Conservation (phyloP, 2,113 vertebrate species). For the Saguinus imperator region DNA sequence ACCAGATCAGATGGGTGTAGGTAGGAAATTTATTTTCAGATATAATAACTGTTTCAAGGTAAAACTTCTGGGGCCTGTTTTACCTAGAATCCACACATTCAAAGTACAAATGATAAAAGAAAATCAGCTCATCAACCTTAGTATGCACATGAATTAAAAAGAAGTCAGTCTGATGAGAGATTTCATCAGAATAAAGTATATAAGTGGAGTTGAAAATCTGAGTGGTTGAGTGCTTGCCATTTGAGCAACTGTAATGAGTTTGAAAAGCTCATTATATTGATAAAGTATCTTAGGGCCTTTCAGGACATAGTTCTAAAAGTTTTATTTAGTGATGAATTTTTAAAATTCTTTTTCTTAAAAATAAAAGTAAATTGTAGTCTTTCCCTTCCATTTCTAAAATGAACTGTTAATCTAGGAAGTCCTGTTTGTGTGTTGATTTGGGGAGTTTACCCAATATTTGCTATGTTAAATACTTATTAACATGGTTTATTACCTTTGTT, state of each 20-base stretch:
- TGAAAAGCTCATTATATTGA: not conserved
- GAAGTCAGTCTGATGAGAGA: not conserved
- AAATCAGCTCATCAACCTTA: not conserved
- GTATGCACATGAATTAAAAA: not conserved
- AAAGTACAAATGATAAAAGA: not conserved
- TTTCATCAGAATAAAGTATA: not conserved
- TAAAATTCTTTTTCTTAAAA: slow-evolving; percentile 32
- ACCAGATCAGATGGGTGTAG: not conserved
- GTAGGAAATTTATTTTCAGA: not conserved
- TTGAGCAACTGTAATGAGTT: not conserved
- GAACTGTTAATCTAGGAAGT: not conserved
- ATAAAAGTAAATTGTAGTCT: not conserved
- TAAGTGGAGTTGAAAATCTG: not conserved
- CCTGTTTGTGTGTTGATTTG: not conserved
- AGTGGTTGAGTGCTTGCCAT: not conserved
- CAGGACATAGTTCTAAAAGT: not conserved
- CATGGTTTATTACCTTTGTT: not conserved
- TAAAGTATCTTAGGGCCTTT: slow-evolving; percentile 10
- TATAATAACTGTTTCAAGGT: not conserved
- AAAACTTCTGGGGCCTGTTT: slow-evolving; percentile 4
- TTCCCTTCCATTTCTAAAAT: slow-evolving; percentile 18
- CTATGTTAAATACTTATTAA: slow-evolving; percentile 1
- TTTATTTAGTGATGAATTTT: not conserved
- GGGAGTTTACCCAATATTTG: not conserved
- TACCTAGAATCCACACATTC: not conserved